A percentile compares a stretch with the other conserved stretches of the same genome.
phyloP scores from a whole-genome alignment of 1,140 invertebrate genomes.

The Drosophila burlai region DNA sequence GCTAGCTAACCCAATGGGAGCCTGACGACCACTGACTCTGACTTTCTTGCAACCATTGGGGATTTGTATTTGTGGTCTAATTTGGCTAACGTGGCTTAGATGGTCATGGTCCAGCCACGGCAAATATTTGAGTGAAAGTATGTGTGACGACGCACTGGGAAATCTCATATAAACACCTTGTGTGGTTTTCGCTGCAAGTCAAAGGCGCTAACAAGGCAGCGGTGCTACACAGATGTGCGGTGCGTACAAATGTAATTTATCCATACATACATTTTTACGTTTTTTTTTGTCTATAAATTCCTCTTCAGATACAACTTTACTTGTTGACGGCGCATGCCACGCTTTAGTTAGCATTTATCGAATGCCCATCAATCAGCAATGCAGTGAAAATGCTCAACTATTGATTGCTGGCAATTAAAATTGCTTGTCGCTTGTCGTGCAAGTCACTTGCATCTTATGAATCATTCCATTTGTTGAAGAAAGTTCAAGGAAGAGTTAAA shows the following conservation, averaged over 20 bases:
- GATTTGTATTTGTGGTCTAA: constrained; percentile 67
- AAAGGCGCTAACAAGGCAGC: constrained; percentile 30
- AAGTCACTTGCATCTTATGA: constrained; percentile 13
- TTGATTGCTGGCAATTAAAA: constrained; percentile 40
- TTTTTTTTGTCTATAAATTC: constrained; percentile 1
- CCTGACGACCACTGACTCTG: constrained; percentile 1
- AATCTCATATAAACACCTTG: constrained; percentile 55
- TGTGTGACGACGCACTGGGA: constrained; percentile 41
- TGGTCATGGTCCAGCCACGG: constrained; percentile 54
- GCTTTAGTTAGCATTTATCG: constrained; percentile 37
- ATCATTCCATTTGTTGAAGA: constrained; percentile 29
- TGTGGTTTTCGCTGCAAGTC: constrained; percentile 40
- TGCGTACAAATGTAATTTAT: constrained; percentile 18
- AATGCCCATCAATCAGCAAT: constrained; percentile 49
- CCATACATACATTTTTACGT: background rate
- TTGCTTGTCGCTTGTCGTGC: constrained; percentile 18
- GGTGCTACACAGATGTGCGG: constrained; percentile 10
- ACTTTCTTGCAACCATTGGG: constrained; percentile 37
- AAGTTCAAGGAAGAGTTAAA: background rate
- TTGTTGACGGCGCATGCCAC: constrained; percentile 39
- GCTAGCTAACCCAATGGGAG: background rate
- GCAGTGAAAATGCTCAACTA: constrained; percentile 37
- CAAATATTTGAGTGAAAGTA: constrained; percentile 81
- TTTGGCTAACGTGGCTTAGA: constrained; percentile 56
- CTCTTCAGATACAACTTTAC: background rate